phyloP scores from a whole-genome alignment of 2,797 vertebrate genomes.

The Falco naumanni region DNA sequence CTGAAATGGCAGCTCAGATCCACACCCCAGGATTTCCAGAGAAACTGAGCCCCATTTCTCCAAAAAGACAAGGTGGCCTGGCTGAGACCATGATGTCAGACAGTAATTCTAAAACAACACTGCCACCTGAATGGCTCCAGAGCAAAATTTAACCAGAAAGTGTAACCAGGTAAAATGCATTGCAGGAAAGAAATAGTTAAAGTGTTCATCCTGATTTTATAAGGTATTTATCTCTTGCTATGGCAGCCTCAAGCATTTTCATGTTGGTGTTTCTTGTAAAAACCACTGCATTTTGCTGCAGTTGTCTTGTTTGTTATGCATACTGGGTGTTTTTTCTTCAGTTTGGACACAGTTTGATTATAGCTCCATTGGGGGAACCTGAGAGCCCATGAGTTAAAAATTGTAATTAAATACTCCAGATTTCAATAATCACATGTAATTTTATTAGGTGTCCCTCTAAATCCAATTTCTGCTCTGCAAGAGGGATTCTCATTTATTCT shows the following conservation, averaged over 20 bases:
- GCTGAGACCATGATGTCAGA: not conserved
- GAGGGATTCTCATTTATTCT: not conserved
- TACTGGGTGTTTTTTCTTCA: not conserved
- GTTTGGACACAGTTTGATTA: not conserved
- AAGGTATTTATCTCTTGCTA: not conserved
- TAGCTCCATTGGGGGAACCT: not conserved
- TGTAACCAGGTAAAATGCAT: not conserved
- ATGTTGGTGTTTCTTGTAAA: not conserved
- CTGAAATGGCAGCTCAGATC: not conserved
- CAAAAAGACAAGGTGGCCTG: not conserved
- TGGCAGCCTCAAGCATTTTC: not conserved
- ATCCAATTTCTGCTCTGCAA: constrained; percentile 32
- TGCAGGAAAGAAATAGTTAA: not conserved
- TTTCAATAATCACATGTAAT: constrained; percentile 35
- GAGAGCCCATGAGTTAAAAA: constrained; percentile 22
- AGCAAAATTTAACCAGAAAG: not conserved
- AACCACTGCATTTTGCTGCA: not conserved
- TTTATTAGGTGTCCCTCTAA: constrained; percentile 17
- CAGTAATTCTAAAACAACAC: fast-evolving
- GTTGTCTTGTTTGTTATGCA: not conserved
- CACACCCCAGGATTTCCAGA: not conserved
- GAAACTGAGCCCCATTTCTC: not conserved
- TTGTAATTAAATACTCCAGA: constrained; percentile 22
- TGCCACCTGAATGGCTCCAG: not conserved
- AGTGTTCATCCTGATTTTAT: not conserved